A percentile compares a stretch with the other conserved stretches of the same genome.
These are phyloP conservation scores for Baronia brevicornis DNA, from an alignment of 2,888 invertebrate species.

Conservation along the genomic window DNA sequence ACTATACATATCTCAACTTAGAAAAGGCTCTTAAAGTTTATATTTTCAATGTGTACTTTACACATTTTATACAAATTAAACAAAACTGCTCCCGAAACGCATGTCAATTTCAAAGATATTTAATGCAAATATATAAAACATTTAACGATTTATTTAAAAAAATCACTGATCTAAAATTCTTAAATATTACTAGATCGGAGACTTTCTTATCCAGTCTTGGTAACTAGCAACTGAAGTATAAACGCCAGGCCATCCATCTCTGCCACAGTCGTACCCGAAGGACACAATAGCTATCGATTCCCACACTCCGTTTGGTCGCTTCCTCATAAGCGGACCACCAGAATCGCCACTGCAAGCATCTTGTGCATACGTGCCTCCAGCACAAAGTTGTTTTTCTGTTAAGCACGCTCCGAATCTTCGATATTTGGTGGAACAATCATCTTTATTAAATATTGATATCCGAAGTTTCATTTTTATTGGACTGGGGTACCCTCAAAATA, in stretches of 20 bases:
- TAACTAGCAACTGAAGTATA: conserved; percentile 79
- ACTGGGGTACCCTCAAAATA: conserved; percentile 59
- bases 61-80: too few relatives aligned
- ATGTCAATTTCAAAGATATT: too few relatives aligned
- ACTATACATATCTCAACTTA: too few relatives aligned
- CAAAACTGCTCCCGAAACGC: too few relatives aligned
- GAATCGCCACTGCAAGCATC: conserved; percentile 87
- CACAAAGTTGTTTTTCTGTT: conserved; percentile 78
- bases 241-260: conserved; percentile 80
- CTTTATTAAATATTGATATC: conserved; percentile 71
- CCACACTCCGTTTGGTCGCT: conserved; percentile 66
- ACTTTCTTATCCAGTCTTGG: conserved; percentile 76
- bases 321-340: conserved; percentile 84
- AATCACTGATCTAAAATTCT: too few relatives aligned
- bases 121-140: too few relatives aligned
- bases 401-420: conserved; percentile 59
- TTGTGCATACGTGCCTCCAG: conserved; percentile 79
- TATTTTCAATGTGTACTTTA: too few relatives aligned
- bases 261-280: conserved; percentile 80
- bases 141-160: too few relatives aligned
- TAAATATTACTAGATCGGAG: conserved; percentile 44
- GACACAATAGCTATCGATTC: conserved; percentile 79
- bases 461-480: conserved; percentile 79
- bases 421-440: conserved; percentile 72
- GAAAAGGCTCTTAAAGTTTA: too few relatives aligned